Evolutionary conservation across 2,113 vertebrate genomes (phyloP).

Genomic region (Sebastes schlegelii): DNA sequence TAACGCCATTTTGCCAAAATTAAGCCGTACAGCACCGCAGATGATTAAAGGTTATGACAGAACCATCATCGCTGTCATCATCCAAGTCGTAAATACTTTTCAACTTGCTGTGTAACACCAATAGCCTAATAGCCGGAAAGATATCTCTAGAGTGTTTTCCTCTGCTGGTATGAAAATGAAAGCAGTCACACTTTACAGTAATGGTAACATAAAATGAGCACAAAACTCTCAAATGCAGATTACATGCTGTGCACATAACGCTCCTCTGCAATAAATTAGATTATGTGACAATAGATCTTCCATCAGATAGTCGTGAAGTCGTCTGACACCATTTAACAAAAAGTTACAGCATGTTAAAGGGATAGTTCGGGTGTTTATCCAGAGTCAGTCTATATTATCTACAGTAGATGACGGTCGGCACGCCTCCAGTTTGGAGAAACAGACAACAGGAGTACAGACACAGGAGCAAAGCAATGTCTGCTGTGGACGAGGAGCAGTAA

Average conservation of each 20-base stretch:
- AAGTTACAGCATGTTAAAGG: background rate
- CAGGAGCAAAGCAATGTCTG: too few relatives aligned
- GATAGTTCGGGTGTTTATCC: too few relatives aligned
- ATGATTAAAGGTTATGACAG: conserved; percentile 24
- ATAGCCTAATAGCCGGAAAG: conserved; percentile 11
- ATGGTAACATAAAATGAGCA: background rate
- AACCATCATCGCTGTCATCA: conserved; percentile 24
- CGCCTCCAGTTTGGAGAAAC: too few relatives aligned
- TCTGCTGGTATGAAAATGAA: conserved; percentile 9
- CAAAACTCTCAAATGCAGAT: background rate
- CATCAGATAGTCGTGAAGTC: background rate
- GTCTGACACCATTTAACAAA: background rate
- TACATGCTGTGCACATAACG: background rate
- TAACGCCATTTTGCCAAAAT: background rate
- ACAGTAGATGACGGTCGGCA: too few relatives aligned
- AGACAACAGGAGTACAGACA: too few relatives aligned
- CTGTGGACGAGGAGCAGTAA: too few relatives aligned
- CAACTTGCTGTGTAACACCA: background rate
- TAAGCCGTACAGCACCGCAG: background rate
- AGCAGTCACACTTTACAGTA: conserved; percentile 1
- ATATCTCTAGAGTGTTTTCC: conserved; percentile 17
- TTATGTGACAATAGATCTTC: background rate
- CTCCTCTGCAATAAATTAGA: background rate
- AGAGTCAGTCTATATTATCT: too few relatives aligned
- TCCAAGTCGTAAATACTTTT: conserved; percentile 28